These are phyloP conservation scores for Manacus vitellinus DNA, from an alignment of 2,113 vertebrate species.

Conservation along the genomic window DNA sequence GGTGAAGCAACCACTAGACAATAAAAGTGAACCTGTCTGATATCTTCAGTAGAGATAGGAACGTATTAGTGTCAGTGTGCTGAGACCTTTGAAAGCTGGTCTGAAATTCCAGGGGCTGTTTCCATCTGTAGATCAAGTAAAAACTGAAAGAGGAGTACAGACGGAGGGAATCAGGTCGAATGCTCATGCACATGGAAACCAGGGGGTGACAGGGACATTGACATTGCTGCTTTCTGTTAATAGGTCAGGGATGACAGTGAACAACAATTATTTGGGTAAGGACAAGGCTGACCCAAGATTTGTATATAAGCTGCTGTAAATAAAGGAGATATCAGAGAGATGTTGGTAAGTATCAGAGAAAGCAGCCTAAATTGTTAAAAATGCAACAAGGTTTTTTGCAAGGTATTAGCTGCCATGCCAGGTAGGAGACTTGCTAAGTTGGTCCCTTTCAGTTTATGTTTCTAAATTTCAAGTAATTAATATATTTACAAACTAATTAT, in stretches of 20 bases:
- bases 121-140: not conserved
- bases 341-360: not conserved
- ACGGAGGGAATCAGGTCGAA: rapidly evolving
- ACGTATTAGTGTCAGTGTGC: not conserved
- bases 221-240: not conserved
- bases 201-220: not conserved
- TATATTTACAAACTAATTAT: not conserved
- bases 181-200: not conserved
- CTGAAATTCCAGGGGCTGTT: not conserved
- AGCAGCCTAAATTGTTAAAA: not conserved
- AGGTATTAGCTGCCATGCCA: not conserved
- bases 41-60: not conserved
- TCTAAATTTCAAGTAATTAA: not conserved
- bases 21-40: not conserved
- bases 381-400: not conserved
- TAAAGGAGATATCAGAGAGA: not conserved
- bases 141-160: not conserved
- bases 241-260: not conserved
- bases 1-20: not conserved
- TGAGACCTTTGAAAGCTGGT: not conserved
- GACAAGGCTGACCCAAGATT: not conserved
- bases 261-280: not conserved
- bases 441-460: not conserved
- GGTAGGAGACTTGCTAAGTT: not conserved
- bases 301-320: not conserved